Base-by-base conservation (phyloP, 2,888 invertebrate species). In the Parnassius mnemosyne region DNA sequence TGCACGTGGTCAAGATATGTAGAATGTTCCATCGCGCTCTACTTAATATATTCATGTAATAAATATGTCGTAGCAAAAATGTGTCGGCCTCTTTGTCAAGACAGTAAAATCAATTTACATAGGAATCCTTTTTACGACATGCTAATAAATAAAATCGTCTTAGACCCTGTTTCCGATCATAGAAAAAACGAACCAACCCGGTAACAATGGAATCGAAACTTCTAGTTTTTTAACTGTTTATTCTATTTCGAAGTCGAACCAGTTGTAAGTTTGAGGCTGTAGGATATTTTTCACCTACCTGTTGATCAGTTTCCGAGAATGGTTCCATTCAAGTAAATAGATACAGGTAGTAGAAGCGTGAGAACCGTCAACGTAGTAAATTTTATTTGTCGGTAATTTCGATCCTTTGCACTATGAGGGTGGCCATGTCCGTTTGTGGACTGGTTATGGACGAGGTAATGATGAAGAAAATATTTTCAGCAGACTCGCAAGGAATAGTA, bases 51-150 rank as follows among this genome's bases (percentile, higher is more conserved):
- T 34, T 34, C 34, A 34, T 34, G 34, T 34, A 34, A 34, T 34
- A 34, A 13, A 9, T 11, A 51, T 55, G 20, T 16, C 53, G 16
- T 53, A n/a, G 34, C 12, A 67, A 72, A 64, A 69, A 65, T 57
- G 55, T 65, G 70, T 70, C 82, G 84, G 84, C 75, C 70, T 75
- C 80, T 84, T 83, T 83, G 78, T 74, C 65, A 58, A 59, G 54
- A 65, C 55, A 73, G 78, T 75, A 76, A 79, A 83, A 78, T 70
- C 67, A 73, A 84, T 84, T 77, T 79, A 79, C 79, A 82, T 80
- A 76, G 78, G 78, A 84, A 84, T 86, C 80, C 84, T 80, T 84
- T 83, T 84, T 81, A 72, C 73, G 74, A 65, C 71, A 69, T 68
- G 72, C 76, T 78, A 71, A 82, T 84, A 81, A 81, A 85, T 78